phyloP scores from a whole-genome alignment of 2,797 vertebrate genomes.

The Eleutherodactylus coqui region DNA sequence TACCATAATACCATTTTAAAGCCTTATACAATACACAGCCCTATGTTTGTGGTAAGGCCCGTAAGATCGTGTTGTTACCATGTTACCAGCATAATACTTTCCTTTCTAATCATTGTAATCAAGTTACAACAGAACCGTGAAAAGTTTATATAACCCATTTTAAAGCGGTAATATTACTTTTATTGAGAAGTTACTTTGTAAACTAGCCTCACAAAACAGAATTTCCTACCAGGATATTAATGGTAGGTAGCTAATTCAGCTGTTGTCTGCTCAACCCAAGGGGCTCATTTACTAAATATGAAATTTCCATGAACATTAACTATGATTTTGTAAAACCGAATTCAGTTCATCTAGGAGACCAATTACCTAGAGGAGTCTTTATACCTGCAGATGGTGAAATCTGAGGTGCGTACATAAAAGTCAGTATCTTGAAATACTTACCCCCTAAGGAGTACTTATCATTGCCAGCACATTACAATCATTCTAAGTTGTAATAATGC shows the following conservation, averaged over 20 bases:
- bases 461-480: constrained; percentile 32
- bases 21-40: neutral
- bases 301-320: constrained; percentile 34
- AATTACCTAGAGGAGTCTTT: constrained; percentile 29
- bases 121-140: neutral
- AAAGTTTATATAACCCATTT: neutral
- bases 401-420: constrained; percentile 45
- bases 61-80: neutral
- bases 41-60: neutral
- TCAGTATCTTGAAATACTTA: constrained; percentile 36
- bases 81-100: neutral
- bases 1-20: no score
- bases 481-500: constrained; percentile 49
- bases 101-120: neutral
- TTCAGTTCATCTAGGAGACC: constrained; percentile 8
- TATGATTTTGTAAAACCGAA: constrained; percentile 15
- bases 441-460: constrained; percentile 47
- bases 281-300: constrained; percentile 29
- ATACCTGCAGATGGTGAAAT: constrained; percentile 39
- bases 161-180: neutral
- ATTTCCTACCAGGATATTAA: neutral
- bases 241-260: neutral
- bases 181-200: neutral
- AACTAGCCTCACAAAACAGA: neutral
- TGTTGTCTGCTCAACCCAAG: neutral